These are phyloP conservation scores for Dasyornis broadbenti DNA, from an alignment of 2,113 vertebrate species.

Conservation along the genomic window DNA sequence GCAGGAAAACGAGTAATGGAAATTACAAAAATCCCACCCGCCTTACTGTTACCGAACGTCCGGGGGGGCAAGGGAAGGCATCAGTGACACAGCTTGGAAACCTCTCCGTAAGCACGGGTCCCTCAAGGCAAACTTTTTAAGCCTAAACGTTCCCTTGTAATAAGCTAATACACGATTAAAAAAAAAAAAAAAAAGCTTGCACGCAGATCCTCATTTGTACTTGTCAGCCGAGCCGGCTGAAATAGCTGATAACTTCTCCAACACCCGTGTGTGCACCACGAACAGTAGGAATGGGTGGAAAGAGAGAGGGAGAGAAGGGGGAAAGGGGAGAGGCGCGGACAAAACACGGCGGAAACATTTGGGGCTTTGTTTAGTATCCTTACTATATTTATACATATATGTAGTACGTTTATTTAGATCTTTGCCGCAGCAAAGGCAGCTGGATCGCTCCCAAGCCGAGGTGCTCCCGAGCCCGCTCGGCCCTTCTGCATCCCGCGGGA, in stretches of 20 bases:
- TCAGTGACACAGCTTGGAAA: not conserved
- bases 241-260: accelerated
- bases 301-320: not conserved
- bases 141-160: accelerated
- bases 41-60: accelerated
- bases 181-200: no score
- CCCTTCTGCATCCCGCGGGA: not conserved
- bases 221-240: not conserved
- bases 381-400: accelerated
- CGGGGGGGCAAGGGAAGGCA: accelerated
- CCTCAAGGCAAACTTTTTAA: not conserved
- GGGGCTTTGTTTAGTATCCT: not conserved
- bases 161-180: accelerated
- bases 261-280: not conserved
- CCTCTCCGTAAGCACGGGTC: not conserved
- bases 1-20: accelerated
- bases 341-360: not conserved
- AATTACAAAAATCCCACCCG: not conserved
- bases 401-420: not conserved
- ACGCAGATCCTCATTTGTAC: not conserved
- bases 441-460: not conserved
- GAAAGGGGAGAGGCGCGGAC: not conserved
- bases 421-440: not conserved
- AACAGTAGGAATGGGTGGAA: not conserved
- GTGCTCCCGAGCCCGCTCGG: not conserved